Percentiles rank a stretch among this genome's conserved stretches.
Conservation (phyloP, 2,797 vertebrate genomes). For the Protosalanx chinensis region DNA sequence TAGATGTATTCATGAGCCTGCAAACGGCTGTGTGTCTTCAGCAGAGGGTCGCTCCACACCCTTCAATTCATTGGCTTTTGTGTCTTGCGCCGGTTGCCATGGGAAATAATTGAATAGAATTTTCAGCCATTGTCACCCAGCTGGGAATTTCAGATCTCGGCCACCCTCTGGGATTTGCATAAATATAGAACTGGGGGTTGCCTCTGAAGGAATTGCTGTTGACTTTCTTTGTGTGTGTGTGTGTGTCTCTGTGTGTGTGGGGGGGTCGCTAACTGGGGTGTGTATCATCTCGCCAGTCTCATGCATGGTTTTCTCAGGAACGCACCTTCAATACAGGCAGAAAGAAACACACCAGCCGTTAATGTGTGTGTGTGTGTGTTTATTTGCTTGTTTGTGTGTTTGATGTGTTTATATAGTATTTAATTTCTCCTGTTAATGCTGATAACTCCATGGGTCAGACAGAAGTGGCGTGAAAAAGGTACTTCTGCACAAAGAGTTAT, state of each 20-base stretch:
- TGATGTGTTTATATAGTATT: too few relatives aligned
- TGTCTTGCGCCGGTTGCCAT: constrained; percentile 88
- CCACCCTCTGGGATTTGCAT: constrained; percentile 71
- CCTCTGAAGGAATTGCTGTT: constrained; percentile 56
- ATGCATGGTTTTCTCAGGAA: too few relatives aligned
- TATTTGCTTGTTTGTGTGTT: too few relatives aligned
- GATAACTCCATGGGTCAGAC: too few relatives aligned
- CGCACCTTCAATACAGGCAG: too few relatives aligned
- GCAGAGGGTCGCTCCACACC: constrained; percentile 46
- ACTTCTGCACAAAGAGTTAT: constrained; percentile 13
- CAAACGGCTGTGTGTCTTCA: constrained; percentile 42
- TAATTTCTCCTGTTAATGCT: too few relatives aligned
- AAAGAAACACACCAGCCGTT: too few relatives aligned
- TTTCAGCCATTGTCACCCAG: constrained; percentile 88
- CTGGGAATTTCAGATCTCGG: constrained; percentile 86
- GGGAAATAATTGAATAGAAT: constrained; percentile 95
- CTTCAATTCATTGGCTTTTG: constrained; percentile 84
- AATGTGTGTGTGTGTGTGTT: too few relatives aligned
- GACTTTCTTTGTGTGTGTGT: background rate
- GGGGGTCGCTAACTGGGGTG: too few relatives aligned
- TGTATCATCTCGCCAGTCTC: background rate
- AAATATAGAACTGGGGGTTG: constrained; percentile 68
- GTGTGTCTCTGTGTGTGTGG: background rate
- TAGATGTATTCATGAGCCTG: constrained; percentile 55
- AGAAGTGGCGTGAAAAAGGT: too few relatives aligned